These are phyloP conservation scores for Tribolium madens DNA, from an alignment of 1,140 invertebrate genomes.

Conservation along the genomic window DNA sequence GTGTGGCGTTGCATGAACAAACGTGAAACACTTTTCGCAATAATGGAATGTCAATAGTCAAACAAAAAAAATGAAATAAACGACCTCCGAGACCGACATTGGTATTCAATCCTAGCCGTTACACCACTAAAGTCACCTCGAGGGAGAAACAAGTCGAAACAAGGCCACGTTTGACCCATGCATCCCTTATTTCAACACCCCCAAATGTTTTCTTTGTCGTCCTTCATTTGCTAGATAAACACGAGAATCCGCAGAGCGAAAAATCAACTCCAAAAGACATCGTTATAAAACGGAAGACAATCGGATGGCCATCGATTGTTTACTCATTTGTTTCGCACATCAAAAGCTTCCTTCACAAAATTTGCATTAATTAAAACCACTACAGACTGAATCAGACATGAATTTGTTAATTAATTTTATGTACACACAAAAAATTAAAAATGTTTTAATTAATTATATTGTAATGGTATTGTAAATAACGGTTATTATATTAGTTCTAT, in stretches of 20 bases:
- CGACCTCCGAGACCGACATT: slow-evolving; percentile 51
- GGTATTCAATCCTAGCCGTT: slow-evolving; percentile 53
- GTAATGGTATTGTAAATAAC: not conserved
- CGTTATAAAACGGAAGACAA: slow-evolving; percentile 35
- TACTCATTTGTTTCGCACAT: not conserved
- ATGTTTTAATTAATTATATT: not conserved
- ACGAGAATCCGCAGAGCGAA: slow-evolving; percentile 38
- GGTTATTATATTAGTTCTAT: not conserved
- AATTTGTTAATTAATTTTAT: no score
- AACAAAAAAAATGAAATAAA: slow-evolving; percentile 55
- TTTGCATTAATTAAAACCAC: not conserved
- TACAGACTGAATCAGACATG: not conserved
- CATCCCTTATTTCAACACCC: slow-evolving; percentile 41
- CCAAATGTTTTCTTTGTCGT: slow-evolving; percentile 42
- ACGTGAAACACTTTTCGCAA: slow-evolving; percentile 43
- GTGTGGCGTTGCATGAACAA: slow-evolving; percentile 26
- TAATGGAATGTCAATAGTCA: slow-evolving; percentile 55
- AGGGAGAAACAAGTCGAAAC: slow-evolving; percentile 51
- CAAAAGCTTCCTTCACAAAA: not conserved
- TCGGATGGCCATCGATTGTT: slow-evolving; percentile 27
- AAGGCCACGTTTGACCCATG: slow-evolving; percentile 41
- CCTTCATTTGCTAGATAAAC: slow-evolving; percentile 44
- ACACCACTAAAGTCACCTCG: slow-evolving; percentile 48
- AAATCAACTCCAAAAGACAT: slow-evolving; percentile 44
- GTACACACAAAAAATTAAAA: not conserved